These are phyloP conservation scores for Mesembrinibis cayennensis DNA, from an alignment of 2,113 vertebrate genomes.

Conservation along the genomic window DNA sequence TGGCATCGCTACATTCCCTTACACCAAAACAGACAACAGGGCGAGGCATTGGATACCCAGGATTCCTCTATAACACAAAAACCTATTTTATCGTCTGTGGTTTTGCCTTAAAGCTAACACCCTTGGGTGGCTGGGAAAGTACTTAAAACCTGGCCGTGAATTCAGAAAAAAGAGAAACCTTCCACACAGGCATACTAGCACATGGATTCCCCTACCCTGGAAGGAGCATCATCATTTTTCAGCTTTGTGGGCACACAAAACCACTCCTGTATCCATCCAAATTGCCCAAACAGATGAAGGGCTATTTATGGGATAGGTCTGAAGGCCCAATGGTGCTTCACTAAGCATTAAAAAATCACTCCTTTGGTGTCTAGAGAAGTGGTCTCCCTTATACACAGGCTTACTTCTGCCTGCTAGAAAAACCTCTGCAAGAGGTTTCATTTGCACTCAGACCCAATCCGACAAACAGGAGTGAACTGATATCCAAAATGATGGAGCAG, in stretches of 20 bases:
- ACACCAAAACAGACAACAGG: not conserved
- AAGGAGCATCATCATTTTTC: not conserved
- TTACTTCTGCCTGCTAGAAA: not conserved
- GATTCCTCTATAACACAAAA: not conserved
- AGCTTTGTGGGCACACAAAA: not conserved
- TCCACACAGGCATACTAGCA: not conserved
- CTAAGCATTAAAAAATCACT: not conserved
- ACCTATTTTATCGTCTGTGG: not conserved
- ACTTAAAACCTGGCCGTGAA: accelerated
- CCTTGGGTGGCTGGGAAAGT: accelerated
- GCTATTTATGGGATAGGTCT: not conserved
- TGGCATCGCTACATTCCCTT: not conserved
- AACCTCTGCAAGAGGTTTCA: not conserved
- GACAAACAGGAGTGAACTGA: not conserved
- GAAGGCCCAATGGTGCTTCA: not conserved
- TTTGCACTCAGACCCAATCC: not conserved
- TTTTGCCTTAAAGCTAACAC: not conserved
- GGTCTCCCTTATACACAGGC: not conserved
- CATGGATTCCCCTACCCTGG: not conserved
- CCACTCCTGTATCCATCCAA: not conserved
- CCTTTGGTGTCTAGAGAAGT: not conserved
- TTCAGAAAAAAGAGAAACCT: not conserved
- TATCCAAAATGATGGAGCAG: not conserved
- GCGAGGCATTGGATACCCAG: not conserved
- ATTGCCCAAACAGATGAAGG: not conserved